phyloP scores from a whole-genome alignment of 1,140 invertebrate genomes.

The Linepithema humile region DNA sequence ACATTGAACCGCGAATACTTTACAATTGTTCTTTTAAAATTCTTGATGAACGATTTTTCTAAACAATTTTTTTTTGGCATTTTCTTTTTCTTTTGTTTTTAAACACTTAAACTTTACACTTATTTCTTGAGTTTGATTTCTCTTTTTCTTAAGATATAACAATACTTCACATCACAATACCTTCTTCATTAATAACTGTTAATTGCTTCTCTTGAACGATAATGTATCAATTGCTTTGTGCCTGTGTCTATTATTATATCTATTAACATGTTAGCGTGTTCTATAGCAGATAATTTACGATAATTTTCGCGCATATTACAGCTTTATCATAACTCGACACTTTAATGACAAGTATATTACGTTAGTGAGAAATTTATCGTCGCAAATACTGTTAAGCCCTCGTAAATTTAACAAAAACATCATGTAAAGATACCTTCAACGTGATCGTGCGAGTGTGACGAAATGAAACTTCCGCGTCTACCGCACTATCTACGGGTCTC shows the following conservation, averaged over 20 bases:
- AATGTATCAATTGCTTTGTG: background rate
- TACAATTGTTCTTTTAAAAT: background rate
- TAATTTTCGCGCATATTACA: background rate
- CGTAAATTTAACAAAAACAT: background rate
- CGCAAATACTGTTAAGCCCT: background rate
- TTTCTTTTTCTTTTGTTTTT: background rate
- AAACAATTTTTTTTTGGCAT: background rate
- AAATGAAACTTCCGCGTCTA: conserved; percentile 19
- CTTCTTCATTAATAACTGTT: no score
- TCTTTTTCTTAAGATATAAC: no score
- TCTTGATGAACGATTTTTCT: background rate
- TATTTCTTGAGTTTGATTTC: no score
- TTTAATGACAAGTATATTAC: background rate
- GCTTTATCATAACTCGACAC: no score
- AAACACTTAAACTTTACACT: no score
- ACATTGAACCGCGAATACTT: background rate
- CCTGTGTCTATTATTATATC: background rate
- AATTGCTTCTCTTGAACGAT: background rate
- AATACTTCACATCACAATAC: no score
- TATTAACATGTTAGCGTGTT: background rate
- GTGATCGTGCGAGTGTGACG: background rate
- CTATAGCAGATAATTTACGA: background rate
- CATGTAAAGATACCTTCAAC: background rate
- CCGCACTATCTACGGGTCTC: background rate
- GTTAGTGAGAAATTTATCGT: background rate